Conservation (phyloP, 2,888 invertebrate species). For the Drosophila atripex region DNA sequence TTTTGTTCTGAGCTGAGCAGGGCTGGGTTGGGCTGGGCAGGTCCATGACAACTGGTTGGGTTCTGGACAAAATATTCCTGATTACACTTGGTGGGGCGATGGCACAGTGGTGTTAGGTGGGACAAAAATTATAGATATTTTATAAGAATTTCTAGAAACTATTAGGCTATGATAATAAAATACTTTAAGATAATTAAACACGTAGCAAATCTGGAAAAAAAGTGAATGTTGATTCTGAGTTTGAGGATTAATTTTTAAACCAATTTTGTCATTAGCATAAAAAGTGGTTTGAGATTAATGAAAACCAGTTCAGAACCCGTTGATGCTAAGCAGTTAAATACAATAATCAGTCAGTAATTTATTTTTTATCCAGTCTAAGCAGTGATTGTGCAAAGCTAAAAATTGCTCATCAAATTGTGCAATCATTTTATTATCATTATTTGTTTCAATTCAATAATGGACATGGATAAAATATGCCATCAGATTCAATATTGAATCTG, state of each 20-base stretch:
- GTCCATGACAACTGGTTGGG: slow-evolving; percentile 23
- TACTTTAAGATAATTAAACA: too few species aligned
- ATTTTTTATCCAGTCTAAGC: background rate
- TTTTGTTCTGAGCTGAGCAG: slow-evolving; percentile 11
- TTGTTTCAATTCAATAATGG: too few species aligned
- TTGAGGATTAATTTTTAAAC: background rate
- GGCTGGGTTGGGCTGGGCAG: slow-evolving; percentile 3
- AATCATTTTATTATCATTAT: background rate
- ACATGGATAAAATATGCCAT: too few species aligned
- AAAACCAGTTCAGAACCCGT: slow-evolving; percentile 20
- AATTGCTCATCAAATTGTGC: background rate
- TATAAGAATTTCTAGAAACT: background rate
- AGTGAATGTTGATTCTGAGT: background rate
- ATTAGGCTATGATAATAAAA: too few species aligned
- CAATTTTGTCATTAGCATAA: slow-evolving; percentile 21
- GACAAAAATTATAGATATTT: background rate
- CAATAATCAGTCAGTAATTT: background rate
- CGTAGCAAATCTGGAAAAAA: background rate
- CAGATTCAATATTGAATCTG: background rate
- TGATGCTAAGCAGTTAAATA: background rate
- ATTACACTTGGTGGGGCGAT: slow-evolving; percentile 33
- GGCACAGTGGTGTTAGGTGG: slow-evolving; percentile 4
- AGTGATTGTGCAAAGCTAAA: background rate
- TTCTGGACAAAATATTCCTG: slow-evolving; percentile 27
- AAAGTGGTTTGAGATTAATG: slow-evolving; percentile 6